Conservation (phyloP, 1,140 invertebrate species). For the Bicyclus anynana region DNA sequence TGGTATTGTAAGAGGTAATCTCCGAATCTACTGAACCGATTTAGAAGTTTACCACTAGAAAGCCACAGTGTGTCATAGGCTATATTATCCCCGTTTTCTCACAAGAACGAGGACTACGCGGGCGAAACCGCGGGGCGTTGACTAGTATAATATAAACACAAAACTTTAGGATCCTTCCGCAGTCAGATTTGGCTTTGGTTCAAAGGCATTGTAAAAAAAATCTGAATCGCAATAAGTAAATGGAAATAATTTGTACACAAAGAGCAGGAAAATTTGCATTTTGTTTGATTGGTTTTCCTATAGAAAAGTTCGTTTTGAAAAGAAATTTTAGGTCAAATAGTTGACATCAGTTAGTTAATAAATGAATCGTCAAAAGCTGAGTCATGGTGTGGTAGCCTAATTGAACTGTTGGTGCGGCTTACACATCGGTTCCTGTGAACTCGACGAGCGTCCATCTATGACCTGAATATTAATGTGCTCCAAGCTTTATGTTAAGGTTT, state of each 20-base stretch:
- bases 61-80: too few relatives aligned
- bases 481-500: neutral
- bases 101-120: too few relatives aligned
- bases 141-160: too few relatives aligned
- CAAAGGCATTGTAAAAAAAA: too few relatives aligned
- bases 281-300: conserved; percentile 1
- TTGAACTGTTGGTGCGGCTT: conserved; percentile 36
- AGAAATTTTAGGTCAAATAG: neutral
- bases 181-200: too few relatives aligned
- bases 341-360: neutral
- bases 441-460: conserved; percentile 16
- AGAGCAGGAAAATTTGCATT: neutral
- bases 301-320: neutral
- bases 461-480: conserved; percentile 48
- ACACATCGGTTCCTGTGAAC: conserved; percentile 36
- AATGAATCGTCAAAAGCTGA: conserved; percentile 27
- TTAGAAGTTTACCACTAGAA: too few relatives aligned
- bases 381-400: conserved; percentile 37
- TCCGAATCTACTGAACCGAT: too few relatives aligned
- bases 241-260: neutral
- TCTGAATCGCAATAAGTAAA: too few relatives aligned
- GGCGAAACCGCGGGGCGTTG: too few relatives aligned
- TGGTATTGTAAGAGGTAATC: too few relatives aligned
- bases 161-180: too few relatives aligned
- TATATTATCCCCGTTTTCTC: too few relatives aligned